phyloP scores from a whole-genome alignment of 1,140 invertebrate species.

The Caligus rogercresseyi region DNA sequence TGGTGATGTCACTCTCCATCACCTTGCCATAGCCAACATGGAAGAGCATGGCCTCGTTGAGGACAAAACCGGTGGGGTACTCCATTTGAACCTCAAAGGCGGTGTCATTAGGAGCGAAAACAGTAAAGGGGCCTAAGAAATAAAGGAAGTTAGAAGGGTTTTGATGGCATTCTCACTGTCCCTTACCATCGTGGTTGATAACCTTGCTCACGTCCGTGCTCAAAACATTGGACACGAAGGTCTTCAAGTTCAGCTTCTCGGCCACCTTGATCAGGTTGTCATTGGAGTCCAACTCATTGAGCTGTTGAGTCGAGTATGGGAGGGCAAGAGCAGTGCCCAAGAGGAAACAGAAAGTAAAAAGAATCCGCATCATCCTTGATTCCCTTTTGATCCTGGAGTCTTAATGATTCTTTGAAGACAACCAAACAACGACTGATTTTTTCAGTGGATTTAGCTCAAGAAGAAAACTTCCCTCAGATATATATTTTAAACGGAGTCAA shows the following conservation, averaged over 20 bases:
- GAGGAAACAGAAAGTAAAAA: background rate
- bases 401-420: no score
- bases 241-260: background rate
- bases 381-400: no score
- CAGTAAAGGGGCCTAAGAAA: background rate
- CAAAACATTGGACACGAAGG: background rate
- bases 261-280: background rate
- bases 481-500: no score
- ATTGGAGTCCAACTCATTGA: background rate
- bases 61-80: background rate
- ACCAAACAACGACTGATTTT: background rate
- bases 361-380: background rate
- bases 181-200: background rate
- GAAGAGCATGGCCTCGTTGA: background rate
- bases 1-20: background rate
- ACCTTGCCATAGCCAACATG: background rate
- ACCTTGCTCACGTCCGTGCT: background rate
- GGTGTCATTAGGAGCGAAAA: background rate
- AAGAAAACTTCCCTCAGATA: no score
- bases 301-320: background rate
- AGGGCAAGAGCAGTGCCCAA: background rate
- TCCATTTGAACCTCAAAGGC: background rate
- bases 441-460: no score
- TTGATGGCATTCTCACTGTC: background rate
- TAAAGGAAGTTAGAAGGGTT: background rate